These are phyloP conservation scores for Decapterus maruadsi DNA, from an alignment of 2,797 vertebrate genomes.

Conservation along the genomic window DNA sequence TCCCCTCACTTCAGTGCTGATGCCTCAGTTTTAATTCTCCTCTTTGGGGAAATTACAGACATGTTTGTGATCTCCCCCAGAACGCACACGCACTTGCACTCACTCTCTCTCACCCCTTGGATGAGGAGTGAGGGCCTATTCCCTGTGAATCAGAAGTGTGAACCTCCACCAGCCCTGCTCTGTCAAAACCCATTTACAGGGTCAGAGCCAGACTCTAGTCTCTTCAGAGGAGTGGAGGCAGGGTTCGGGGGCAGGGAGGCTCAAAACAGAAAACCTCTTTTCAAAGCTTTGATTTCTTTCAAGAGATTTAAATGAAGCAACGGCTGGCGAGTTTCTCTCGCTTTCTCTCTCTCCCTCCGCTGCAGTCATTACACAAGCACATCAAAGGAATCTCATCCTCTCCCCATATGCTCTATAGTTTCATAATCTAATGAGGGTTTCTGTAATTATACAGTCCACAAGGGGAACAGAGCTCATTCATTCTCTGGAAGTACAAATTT, in stretches of 20 bases:
- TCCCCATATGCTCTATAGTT: constrained; percentile 74
- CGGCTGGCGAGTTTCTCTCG: constrained; percentile 40
- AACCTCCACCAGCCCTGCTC: constrained; percentile 32
- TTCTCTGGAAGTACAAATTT: constrained; percentile 77
- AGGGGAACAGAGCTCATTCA: constrained; percentile 70
- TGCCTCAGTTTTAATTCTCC: constrained; percentile 9
- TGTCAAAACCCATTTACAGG: constrained; percentile 49
- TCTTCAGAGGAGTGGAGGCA: constrained; percentile 25
- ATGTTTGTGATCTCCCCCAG: constrained; percentile 14
- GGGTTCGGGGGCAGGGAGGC: constrained; percentile 15
- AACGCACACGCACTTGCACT: constrained; percentile 14
- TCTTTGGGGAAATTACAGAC: constrained; percentile 46
- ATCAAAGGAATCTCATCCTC: constrained; percentile 73
- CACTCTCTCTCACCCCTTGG: constrained; percentile 44
- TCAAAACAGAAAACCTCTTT: constrained; percentile 38
- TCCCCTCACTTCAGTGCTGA: constrained; percentile 41
- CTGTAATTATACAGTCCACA: constrained; percentile 79
- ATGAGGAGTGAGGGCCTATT: constrained; percentile 6
- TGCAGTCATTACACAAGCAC: constrained; percentile 74
- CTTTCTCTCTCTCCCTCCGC: background rate
- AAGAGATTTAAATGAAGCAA: constrained; percentile 61
- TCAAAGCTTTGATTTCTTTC: constrained; percentile 60
- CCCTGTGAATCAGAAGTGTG: constrained; percentile 39
- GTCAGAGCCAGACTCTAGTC: constrained; percentile 41
- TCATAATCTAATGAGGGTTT: constrained; percentile 80